phyloP scores from a whole-genome alignment of 2,888 invertebrate genomes.

The Polydrusus cervinus region DNA sequence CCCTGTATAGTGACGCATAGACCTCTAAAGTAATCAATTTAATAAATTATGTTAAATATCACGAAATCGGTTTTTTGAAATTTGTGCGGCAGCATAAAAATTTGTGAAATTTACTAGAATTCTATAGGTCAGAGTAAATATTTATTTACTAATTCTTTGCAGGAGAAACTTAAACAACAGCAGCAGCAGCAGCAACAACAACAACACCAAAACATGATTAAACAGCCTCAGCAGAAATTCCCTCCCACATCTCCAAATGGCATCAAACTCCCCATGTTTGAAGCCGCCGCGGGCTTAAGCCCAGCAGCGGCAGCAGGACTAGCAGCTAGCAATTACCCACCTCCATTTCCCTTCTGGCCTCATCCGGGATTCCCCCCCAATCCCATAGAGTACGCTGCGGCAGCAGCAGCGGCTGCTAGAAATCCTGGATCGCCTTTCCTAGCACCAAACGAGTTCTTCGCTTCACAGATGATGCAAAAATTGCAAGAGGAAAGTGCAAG shows the following conservation, averaged over 20 bases:
- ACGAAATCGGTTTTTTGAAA: too few species aligned
- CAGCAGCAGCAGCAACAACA: constrained; percentile 62
- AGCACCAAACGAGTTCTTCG: constrained; percentile 81
- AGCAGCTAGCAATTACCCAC: constrained; percentile 75
- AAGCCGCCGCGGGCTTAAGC: constrained; percentile 67
- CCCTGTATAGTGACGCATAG: too few species aligned
- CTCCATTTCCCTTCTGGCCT: constrained; percentile 88
- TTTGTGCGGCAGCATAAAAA: too few species aligned
- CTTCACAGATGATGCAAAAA: constrained; percentile 87
- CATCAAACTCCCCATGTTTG: constrained; percentile 80
- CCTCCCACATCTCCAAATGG: constrained; percentile 80
- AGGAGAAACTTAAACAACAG: constrained; percentile 71
- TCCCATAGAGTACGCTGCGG: constrained; percentile 71
- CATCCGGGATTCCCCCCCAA: constrained; percentile 75
- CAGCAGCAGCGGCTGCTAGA: constrained; percentile 66
- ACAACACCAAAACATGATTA: constrained; percentile 66
- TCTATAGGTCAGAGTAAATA: not conserved
- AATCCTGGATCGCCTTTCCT: constrained; percentile 68
- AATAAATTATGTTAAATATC: too few species aligned
- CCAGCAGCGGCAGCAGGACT: constrained; percentile 61
- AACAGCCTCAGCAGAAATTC: constrained; percentile 73
- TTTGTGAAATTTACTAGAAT: too few species aligned
- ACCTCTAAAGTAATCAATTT: too few species aligned
- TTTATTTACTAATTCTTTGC: constrained; percentile 29
- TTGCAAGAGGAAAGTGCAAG: constrained; percentile 82